These are phyloP conservation scores for Melanargia galathea DNA, from an alignment of 2,888 invertebrate species.

Conservation along the genomic window DNA sequence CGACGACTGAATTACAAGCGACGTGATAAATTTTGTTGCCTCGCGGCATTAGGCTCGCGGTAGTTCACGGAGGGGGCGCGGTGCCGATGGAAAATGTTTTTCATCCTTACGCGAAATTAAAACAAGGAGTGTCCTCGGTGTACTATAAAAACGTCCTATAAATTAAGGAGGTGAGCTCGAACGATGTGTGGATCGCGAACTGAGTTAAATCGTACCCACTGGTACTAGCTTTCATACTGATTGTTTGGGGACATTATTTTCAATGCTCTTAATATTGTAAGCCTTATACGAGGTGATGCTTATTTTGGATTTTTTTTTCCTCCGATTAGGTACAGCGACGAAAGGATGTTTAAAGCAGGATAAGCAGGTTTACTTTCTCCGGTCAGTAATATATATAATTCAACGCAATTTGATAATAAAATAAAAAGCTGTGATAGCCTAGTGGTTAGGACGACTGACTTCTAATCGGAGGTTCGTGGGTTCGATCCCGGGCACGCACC, in stretches of 20 bases:
- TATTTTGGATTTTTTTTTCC: too few relatives aligned
- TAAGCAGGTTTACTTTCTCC: too few relatives aligned
- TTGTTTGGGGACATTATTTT: conserved; percentile 16
- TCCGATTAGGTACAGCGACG: too few relatives aligned
- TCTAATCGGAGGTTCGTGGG: too few relatives aligned
- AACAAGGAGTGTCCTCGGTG: conserved; percentile 74
- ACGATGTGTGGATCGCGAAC: conserved; percentile 25
- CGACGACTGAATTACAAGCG: conserved; percentile 74
- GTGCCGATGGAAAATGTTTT: conserved; percentile 59
- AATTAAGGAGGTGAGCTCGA: conserved; percentile 28
- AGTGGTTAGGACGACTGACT: too few relatives aligned
- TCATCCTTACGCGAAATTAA: conserved; percentile 74
- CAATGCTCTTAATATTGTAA: background rate
- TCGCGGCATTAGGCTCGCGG: conserved; percentile 73
- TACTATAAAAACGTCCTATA: conserved; percentile 67
- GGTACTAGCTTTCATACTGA: conserved; percentile 4
- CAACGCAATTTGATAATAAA: too few relatives aligned
- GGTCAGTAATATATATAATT: too few relatives aligned
- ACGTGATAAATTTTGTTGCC: conserved; percentile 79
- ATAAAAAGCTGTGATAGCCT: too few relatives aligned
- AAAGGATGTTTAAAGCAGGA: too few relatives aligned
- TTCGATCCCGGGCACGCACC: too few relatives aligned
- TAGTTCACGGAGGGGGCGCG: conserved; percentile 56
- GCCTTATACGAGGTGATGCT: too few relatives aligned
- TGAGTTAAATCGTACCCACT: conserved; percentile 19